These are phyloP conservation scores for Ditylenchus weischeri DNA, from an alignment of 2,888 invertebrate species.

Conservation along the genomic window DNA sequence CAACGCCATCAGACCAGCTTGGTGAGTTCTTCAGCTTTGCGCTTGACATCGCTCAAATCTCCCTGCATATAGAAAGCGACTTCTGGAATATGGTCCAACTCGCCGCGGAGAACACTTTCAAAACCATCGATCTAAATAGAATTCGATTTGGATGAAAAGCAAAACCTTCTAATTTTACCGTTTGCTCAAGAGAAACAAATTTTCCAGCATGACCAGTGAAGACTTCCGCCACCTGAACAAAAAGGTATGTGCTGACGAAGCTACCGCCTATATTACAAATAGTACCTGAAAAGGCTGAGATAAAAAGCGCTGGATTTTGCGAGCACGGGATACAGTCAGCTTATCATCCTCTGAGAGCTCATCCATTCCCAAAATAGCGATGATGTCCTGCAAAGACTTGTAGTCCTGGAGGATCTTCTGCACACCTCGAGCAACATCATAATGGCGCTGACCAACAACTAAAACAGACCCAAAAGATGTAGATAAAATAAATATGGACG, in stretches of 20 bases:
- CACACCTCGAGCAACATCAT: slow-evolving; percentile 81
- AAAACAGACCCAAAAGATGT: slow-evolving; percentile 78
- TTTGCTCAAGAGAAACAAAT: slow-evolving; percentile 84
- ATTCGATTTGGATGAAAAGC: background rate
- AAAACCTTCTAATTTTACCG: slow-evolving; percentile 68
- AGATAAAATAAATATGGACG: no score
- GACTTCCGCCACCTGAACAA: slow-evolving; percentile 69
- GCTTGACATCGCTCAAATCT: slow-evolving; percentile 85
- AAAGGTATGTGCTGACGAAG: no score
- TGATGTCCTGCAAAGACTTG: slow-evolving; percentile 87
- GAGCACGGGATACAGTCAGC: slow-evolving; percentile 86
- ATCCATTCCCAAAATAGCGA: slow-evolving; percentile 79
- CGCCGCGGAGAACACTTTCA: slow-evolving; percentile 64
- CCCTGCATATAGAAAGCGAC: slow-evolving; percentile 99
- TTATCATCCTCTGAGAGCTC: slow-evolving; percentile 98
- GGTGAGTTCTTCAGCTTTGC: slow-evolving; percentile 77
- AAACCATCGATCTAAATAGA: background rate
- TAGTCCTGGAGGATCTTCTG: slow-evolving; percentile 87
- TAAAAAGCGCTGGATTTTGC: slow-evolving; percentile 95
- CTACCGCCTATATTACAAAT: no score
- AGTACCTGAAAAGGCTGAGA: slow-evolving; percentile 80
- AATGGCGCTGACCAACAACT: slow-evolving; percentile 82
- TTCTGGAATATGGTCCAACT: slow-evolving; percentile 91
- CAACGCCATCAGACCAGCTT: slow-evolving; percentile 20
- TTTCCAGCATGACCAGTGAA: slow-evolving; percentile 95